Conservation (phyloP, 2,888 invertebrate genomes). For the Strigamia maritima region DNA sequence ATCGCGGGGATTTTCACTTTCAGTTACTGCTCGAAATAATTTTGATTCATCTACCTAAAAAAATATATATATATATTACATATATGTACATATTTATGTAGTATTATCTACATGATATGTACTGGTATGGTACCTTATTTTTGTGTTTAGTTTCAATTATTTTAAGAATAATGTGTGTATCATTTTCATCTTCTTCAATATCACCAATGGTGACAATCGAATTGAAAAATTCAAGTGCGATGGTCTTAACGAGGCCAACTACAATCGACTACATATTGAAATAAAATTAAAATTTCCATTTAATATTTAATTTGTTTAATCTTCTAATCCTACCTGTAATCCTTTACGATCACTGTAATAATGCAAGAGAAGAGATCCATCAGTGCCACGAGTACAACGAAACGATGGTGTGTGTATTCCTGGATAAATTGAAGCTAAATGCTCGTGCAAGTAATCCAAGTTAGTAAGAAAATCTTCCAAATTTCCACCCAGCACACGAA, state of each 20-base stretch:
- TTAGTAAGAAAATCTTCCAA: constrained; percentile 81
- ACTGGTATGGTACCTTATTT: no score
- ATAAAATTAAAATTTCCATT: neutral
- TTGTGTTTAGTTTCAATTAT: neutral
- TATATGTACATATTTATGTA: no score
- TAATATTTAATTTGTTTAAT: neutral
- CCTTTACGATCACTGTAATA: constrained; percentile 45
- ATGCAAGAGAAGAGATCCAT: constrained; percentile 44
- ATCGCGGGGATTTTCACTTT: constrained; percentile 42
- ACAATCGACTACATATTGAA: constrained; percentile 44
- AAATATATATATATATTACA: no score
- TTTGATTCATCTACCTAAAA: constrained; percentile 10
- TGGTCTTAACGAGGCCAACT: constrained; percentile 43
- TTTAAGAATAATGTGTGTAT: neutral
- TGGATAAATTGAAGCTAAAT: constrained; percentile 55
- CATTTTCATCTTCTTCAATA: neutral
- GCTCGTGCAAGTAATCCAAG: constrained; percentile 83
- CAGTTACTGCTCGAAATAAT: neutral
- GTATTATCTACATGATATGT: no score
- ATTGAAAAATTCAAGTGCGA: constrained; percentile 44
- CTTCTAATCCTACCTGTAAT: constrained; percentile 26
- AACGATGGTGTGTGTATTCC: constrained; percentile 52
- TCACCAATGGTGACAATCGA: constrained; percentile 42
- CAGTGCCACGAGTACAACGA: constrained; percentile 46
- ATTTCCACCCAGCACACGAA: constrained; percentile 79